phyloP scores from a whole-genome alignment of 2,888 invertebrate genomes.

The Cecidostiba fungosa region DNA sequence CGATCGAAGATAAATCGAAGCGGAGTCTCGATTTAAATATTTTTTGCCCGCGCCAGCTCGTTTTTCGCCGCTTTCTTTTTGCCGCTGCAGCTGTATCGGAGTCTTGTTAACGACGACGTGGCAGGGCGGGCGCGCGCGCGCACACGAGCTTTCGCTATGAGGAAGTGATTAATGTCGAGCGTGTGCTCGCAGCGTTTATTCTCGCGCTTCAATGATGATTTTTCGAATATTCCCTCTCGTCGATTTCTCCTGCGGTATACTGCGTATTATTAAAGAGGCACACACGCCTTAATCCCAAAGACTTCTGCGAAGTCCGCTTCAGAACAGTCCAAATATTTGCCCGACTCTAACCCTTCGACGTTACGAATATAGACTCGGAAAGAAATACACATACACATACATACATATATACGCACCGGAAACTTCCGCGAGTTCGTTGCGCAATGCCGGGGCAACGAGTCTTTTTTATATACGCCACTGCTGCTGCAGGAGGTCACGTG shows the following conservation, averaged over 20 bases:
- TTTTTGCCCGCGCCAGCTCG: conserved; percentile 29
- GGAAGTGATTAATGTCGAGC: conserved; percentile 13
- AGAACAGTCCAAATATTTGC: conserved; percentile 49
- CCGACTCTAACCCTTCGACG: conserved; percentile 12
- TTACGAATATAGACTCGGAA: conserved; percentile 20
- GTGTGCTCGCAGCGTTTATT: not conserved
- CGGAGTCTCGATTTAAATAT: conserved; percentile 58
- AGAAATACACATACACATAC: not conserved
- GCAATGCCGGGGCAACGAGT: not conserved
- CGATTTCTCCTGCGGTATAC: not conserved
- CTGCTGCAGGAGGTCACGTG: not conserved
- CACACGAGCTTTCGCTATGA: conserved; percentile 3
- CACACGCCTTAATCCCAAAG: conserved; percentile 70
- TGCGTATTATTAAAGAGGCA: not conserved
- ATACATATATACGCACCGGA: not conserved
- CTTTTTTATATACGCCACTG: not conserved
- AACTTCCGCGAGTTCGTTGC: conserved; percentile 10
- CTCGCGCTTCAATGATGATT: not conserved
- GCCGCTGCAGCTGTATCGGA: not conserved
- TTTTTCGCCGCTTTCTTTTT: conserved; percentile 5
- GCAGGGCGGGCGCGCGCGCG: too few relatives aligned
- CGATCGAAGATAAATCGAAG: conserved; percentile 62
- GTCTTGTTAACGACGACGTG: conserved; percentile 22
- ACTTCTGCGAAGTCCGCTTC: conserved; percentile 63
- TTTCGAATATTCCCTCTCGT: not conserved